Percentiles rank a stretch among this genome's conserved stretches.
Evolutionary conservation across 2,888 invertebrate species (phyloP).

Genomic region (Alloplasta piceator): DNA sequence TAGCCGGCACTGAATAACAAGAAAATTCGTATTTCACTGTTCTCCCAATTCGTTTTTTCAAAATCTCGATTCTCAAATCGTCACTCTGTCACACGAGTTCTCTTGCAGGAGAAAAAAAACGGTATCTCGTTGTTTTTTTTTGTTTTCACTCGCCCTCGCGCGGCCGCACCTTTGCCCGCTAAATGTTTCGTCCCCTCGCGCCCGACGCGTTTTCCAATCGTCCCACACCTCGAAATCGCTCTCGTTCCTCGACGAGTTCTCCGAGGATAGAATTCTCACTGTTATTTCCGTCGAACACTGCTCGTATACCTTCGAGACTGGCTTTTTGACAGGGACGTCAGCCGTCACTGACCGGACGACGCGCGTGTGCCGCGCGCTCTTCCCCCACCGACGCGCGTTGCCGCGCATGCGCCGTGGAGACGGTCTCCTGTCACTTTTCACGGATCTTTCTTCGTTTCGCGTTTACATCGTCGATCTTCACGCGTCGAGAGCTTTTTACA

Average conservation of each 20-base stretch:
- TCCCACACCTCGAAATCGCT: constrained; percentile 11
- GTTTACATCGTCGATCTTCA: not conserved
- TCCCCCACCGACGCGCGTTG: not conserved
- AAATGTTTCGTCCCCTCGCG: too few species aligned
- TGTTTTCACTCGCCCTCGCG: constrained; percentile 26
- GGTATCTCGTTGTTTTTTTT: not conserved
- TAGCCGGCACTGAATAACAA: constrained; percentile 75
- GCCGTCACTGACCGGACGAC: constrained; percentile 46
- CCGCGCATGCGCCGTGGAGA: constrained; percentile 4
- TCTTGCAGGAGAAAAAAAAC: not conserved
- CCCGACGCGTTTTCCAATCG: too few species aligned
- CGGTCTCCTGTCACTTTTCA: constrained; percentile 31
- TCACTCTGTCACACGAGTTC: constrained; percentile 3
- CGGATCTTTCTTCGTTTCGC: not conserved
- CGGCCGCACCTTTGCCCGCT: too few species aligned
- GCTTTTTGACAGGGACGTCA: constrained; percentile 47
- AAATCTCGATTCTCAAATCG: constrained; percentile 1
- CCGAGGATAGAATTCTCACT: not conserved
- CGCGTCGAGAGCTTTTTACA: not conserved
- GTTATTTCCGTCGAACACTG: not conserved
- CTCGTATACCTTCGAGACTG: not conserved
- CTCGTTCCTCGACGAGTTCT: constrained; percentile 4
- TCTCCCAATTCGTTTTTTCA: constrained; percentile 54
- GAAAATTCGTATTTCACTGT: constrained; percentile 65
- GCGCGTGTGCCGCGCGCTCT: constrained; percentile 32